Percentiles rank a stretch among this genome's conserved stretches.
These are phyloP conservation scores for Varanus salvator DNA, from an alignment of 2,113 vertebrate species.

Conservation along the genomic window DNA sequence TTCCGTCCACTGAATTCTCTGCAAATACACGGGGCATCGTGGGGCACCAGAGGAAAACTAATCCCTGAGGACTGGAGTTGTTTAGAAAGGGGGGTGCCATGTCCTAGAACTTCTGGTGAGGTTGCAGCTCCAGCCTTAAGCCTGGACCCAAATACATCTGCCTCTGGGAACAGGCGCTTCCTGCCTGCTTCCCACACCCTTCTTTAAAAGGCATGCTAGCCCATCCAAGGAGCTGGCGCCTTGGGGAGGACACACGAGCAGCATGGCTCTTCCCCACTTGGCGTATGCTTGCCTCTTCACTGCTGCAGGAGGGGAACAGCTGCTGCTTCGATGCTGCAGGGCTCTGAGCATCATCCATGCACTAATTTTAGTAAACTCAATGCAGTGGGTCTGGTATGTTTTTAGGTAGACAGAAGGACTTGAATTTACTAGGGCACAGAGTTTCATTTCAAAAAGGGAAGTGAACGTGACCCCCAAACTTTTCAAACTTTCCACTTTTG, in stretches of 20 bases:
- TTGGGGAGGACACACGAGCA: conserved; percentile 6
- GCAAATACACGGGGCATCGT: background rate
- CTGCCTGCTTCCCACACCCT: background rate
- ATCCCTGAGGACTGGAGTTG: background rate
- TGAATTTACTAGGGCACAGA: background rate
- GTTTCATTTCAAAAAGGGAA: background rate
- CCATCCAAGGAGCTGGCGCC: conserved; percentile 16
- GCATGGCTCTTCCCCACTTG: fast-evolving
- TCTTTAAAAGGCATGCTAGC: conserved; percentile 34
- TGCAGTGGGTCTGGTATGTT: fast-evolving
- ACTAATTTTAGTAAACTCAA: conserved; percentile 69
- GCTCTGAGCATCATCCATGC: conserved; percentile 40
- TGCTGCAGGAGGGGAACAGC: conserved; percentile 39
- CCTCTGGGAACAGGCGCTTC: background rate
- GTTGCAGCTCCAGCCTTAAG: fast-evolving
- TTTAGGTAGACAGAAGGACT: conserved; percentile 33
- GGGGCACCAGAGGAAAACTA: background rate
- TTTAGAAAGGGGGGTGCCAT: background rate
- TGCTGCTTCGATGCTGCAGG: conserved; percentile 32
- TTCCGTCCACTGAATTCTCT: background rate
- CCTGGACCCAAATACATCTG: background rate
- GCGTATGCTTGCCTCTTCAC: conserved; percentile 28
- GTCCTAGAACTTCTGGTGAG: background rate
- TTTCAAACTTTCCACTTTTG: fast-evolving
- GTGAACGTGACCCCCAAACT: background rate